Conservation (phyloP, 1,140 invertebrate species). For the Zaprionus gabonicus region DNA sequence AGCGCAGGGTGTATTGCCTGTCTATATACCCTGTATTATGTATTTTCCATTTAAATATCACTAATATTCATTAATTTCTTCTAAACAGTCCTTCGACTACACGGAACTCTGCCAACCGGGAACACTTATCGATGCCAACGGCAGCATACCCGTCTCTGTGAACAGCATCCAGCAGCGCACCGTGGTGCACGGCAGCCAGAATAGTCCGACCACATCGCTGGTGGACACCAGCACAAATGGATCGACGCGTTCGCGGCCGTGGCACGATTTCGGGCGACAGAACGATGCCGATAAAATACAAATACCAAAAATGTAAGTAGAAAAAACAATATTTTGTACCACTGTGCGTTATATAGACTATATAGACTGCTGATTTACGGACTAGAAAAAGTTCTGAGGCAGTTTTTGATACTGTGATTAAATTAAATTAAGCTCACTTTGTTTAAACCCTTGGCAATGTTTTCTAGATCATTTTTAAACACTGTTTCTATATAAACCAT, state of each 20-base stretch:
- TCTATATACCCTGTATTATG: not conserved
- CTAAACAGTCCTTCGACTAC: constrained; percentile 93
- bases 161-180: constrained; percentile 82
- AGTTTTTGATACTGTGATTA: too few species aligned
- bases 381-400: too few species aligned
- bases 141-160: constrained; percentile 83
- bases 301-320: constrained; percentile 98
- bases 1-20: not conserved
- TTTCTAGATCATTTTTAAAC: too few species aligned
- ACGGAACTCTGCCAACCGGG: constrained; percentile 92
- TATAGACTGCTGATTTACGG: too few species aligned
- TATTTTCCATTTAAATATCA: not conserved
- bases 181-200: constrained; percentile 85
- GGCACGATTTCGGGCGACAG: constrained; percentile 96
- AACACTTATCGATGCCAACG: constrained; percentile 83
- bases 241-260: constrained; percentile 90
- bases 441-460: too few species aligned
- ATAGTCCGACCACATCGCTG: constrained; percentile 87
- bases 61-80: not conserved
- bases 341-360: not conserved
- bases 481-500: not conserved
- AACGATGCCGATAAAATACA: constrained; percentile 98
- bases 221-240: constrained; percentile 85
- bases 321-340: not conserved
- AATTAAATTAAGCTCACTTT: too few species aligned